phyloP scores from a whole-genome alignment of 2,113 vertebrate genomes.

The Hepsetus odoe region DNA sequence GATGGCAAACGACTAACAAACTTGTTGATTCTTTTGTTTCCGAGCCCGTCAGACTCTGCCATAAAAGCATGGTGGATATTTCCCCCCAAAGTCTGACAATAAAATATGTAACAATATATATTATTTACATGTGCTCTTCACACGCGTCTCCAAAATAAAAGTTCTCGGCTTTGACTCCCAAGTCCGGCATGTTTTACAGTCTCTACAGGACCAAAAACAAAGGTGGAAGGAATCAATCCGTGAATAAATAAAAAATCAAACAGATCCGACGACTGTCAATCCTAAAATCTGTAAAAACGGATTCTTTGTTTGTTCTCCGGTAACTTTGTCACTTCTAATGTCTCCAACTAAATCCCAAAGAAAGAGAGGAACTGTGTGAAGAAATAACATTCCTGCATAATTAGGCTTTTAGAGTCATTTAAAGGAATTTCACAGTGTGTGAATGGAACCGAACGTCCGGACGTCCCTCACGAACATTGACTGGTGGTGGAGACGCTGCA shows the following conservation, averaged over 20 bases:
- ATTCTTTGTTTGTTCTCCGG: too few species aligned
- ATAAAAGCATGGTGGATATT: constrained; percentile 54
- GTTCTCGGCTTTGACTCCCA: background rate
- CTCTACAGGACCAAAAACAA: background rate
- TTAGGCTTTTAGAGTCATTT: too few species aligned
- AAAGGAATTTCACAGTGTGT: too few species aligned
- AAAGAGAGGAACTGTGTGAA: too few species aligned
- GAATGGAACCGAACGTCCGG: too few species aligned
- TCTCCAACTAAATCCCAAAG: too few species aligned
- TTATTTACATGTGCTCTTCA: constrained; percentile 85
- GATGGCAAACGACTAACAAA: constrained; percentile 67
- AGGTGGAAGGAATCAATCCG: background rate
- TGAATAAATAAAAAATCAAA: background rate
- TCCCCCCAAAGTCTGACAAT: constrained; percentile 63
- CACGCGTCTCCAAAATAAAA: constrained; percentile 55
- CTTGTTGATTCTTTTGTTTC: constrained; percentile 59
- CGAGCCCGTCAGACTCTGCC: constrained; percentile 48
- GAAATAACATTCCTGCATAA: too few species aligned
- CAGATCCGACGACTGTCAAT: background rate
- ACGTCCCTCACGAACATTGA: too few species aligned
- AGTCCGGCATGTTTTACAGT: background rate
- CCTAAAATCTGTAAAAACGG: too few species aligned
- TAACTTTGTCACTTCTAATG: too few species aligned
- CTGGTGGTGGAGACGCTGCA: too few species aligned
- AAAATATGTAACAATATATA: constrained; percentile 74